phyloP scores from a whole-genome alignment of 2,888 invertebrate species.

The Lapara coniferarum region DNA sequence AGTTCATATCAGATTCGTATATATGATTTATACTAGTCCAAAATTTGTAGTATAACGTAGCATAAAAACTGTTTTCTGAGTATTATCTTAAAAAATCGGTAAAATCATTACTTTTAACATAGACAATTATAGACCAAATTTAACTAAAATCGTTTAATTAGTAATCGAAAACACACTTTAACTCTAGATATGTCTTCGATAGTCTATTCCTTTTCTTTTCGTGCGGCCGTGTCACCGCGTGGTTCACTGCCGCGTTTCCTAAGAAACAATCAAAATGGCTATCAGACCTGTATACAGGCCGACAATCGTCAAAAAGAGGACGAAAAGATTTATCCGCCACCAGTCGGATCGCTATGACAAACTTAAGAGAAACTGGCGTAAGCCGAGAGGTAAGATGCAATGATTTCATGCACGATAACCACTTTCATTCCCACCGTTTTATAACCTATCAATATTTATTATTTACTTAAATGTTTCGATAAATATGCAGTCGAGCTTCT shows the following conservation, averaged over 20 bases:
- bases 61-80: neutral
- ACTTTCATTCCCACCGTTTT: slow-evolving; percentile 11
- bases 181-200: slow-evolving; percentile 66
- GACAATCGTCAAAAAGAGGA: slow-evolving; percentile 97
- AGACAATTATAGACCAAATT: slow-evolving; percentile 34
- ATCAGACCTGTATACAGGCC: slow-evolving; percentile 95
- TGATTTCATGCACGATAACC: slow-evolving; percentile 36
- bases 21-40: neutral
- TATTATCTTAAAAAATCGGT: slow-evolving; percentile 8
- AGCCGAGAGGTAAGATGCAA: slow-evolving; percentile 91
- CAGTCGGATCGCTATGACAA: slow-evolving; percentile 99
- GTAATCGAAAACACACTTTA: slow-evolving; percentile 48
- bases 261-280: slow-evolving; percentile 88
- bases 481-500: neutral
- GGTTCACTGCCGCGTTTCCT: slow-evolving; percentile 75
- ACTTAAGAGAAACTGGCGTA: slow-evolving; percentile 98
- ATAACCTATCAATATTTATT: slow-evolving; percentile 11
- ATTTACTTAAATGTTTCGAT: neutral
- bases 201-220: slow-evolving; percentile 80
- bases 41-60: neutral
- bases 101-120: slow-evolving; percentile 33
- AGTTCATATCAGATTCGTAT: neutral
- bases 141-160: neutral
- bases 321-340: slow-evolving; percentile 99
- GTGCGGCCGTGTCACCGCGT: slow-evolving; percentile 83